Evolutionary conservation across 1,140 invertebrate genomes (phyloP), one percentile per base, ranked within the genome.

Genomic region (Rhopalosiphum maidis): DNA sequence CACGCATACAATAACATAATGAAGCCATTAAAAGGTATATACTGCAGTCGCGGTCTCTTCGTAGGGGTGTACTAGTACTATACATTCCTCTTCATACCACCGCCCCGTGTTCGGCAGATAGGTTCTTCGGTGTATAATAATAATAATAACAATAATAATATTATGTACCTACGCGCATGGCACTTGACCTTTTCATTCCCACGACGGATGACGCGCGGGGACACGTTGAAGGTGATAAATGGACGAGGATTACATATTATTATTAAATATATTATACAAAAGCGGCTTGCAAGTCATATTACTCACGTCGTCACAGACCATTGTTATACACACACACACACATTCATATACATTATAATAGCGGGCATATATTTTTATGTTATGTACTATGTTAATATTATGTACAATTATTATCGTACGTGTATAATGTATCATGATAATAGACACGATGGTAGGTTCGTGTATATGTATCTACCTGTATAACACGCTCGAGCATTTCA

Each of bases 181-280:
- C 88, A 90, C 88, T 92, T 85, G 91, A 92, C 91, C 91, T 92
- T 92, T 92, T 85, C 77, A 85, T 92, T 92, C 91, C 77, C 91
- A 92, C 82, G 77, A 54, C n/a, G 82, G 86, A 88, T 46, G 43
- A 88, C 86, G 43, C 41, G 37, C 83, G 60, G 60, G 60, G 60
- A 77, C 60, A 77, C 60, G 37, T 48, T n/a, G 85, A 46, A 68
- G 90, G 90, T 92, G 68, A 83, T 51, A 92, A 92, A 92, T 54
- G 91, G 77, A 35, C 43, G 9, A 2, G 88, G 88, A 90, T 60
- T n/a, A 60, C 54, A 30, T 41, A 77, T 77, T 77, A 77, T 77
- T 77, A 77, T 77, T 77, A 77, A 77, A 77, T 77, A 77, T 77
- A 77, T 77, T 77, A 35, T 35, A 60, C 51, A 90, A 90, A 90